These are phyloP conservation scores for Agrochola lychnidis DNA, from an alignment of 2,888 invertebrate species.

Conservation along the genomic window DNA sequence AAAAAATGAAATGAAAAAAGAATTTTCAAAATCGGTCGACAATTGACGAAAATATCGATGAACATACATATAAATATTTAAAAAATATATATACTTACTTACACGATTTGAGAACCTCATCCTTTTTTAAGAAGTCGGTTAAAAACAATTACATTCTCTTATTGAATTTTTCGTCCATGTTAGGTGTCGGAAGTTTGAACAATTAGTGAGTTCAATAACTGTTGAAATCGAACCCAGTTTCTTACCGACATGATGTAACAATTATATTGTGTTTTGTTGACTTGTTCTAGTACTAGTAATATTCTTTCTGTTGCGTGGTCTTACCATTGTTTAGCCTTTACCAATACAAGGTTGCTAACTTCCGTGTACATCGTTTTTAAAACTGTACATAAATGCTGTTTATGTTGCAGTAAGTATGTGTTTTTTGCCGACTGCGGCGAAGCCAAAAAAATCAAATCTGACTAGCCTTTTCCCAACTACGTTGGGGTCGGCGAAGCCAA, in stretches of 20 bases:
- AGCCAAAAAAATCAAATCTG: too few species aligned
- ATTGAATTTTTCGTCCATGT: neutral
- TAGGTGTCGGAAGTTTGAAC: neutral
- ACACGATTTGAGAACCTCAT: too few species aligned
- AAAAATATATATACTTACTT: too few species aligned
- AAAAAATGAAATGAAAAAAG: too few species aligned
- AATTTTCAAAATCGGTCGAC: too few species aligned
- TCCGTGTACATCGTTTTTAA: neutral
- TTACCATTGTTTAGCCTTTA: slow-evolving; percentile 52
- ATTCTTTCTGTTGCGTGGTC: slow-evolving; percentile 46
- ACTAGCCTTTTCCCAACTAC: too few species aligned
- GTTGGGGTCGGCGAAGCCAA: too few species aligned
- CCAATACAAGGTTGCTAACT: slow-evolving; percentile 30
- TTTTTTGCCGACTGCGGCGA: too few species aligned
- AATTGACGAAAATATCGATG: too few species aligned
- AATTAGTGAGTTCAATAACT: slow-evolving; percentile 1
- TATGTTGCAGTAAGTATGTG: too few species aligned
- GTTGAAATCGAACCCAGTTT: slow-evolving; percentile 18
- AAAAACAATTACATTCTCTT: neutral
- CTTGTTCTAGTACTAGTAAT: slow-evolving; percentile 40
- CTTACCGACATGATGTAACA: slow-evolving; percentile 48
- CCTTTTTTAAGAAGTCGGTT: too few species aligned
- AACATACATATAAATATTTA: too few species aligned
- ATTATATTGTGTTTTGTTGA: slow-evolving; percentile 12
- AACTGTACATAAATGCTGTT: neutral